These are phyloP conservation scores for Pristionchus maxplancki DNA, from an alignment of 2,888 invertebrate species.

Conservation along the genomic window DNA sequence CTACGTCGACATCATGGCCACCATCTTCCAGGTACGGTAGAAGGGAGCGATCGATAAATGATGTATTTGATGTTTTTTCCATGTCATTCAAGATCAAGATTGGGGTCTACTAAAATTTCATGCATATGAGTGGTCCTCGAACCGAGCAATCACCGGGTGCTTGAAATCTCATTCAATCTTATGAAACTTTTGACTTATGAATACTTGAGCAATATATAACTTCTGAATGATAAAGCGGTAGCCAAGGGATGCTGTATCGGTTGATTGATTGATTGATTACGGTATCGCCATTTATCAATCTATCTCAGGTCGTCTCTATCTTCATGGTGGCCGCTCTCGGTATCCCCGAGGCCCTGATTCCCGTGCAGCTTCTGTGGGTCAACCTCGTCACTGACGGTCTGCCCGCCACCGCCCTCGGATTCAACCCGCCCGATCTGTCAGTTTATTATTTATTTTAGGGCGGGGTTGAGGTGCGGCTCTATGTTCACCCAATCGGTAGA, in stretches of 20 bases:
- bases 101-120: no score
- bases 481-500: neutral
- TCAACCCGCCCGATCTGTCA: constrained; percentile 96
- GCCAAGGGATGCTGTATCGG: neutral
- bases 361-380: constrained; percentile 99
- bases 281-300: neutral
- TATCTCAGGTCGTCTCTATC: constrained; percentile 82
- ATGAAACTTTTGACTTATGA: no score
- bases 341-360: constrained; percentile 99
- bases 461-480: no score
- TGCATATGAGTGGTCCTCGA: neutral
- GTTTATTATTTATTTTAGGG: neutral
- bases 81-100: no score
- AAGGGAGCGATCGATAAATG: neutral
- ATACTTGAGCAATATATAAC: no score
- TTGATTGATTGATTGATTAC: neutral
- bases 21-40: constrained; percentile 84
- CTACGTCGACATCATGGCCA: constrained; percentile 95
- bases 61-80: no score
- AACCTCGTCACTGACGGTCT: constrained; percentile 95
- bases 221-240: no score
- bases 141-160: neutral
- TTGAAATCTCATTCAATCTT: no score
- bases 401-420: constrained; percentile 99
- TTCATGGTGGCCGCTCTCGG: constrained; percentile 99